Evolutionary conservation across 2,888 invertebrate genomes (phyloP).

Genomic region (Polyommatus icarus): DNA sequence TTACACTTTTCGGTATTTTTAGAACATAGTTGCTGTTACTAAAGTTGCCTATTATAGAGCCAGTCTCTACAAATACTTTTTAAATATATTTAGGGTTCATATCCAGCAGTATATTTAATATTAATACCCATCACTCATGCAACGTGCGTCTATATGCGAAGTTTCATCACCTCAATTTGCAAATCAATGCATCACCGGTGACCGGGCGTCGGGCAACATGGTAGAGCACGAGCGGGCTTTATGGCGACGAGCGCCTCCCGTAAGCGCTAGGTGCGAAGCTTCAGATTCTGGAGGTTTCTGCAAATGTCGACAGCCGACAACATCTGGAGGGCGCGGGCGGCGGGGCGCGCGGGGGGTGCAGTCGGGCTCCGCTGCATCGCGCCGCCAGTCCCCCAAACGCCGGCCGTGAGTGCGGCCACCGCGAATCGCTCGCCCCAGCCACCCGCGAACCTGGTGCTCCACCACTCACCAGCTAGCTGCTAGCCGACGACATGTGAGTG

Average conservation of each 20-base stretch:
- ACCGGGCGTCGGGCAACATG: conserved; percentile 31
- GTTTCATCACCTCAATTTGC: conserved; percentile 34
- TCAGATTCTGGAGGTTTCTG: conserved; percentile 59
- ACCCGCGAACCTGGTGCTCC: conserved; percentile 54
- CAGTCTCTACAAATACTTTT: neutral
- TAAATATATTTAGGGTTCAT: neutral
- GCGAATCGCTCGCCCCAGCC: conserved; percentile 59
- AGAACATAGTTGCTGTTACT: neutral
- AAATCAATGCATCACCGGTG: conserved; percentile 23
- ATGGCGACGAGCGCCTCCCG: conserved; percentile 36
- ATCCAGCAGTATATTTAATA: neutral
- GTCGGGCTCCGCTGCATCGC: conserved; percentile 62
- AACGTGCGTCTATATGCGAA: conserved; percentile 4
- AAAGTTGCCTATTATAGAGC: neutral
- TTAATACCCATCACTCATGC: neutral
- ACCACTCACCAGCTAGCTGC: conserved; percentile 21
- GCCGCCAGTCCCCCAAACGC: conserved; percentile 77
- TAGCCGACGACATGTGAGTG: conserved; percentile 66
- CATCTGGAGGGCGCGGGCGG: conserved; percentile 71
- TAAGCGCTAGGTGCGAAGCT: conserved; percentile 36
- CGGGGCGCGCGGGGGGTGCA: conserved; percentile 62
- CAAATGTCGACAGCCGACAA: conserved; percentile 46
- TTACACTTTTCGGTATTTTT: neutral
- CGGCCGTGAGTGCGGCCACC: conserved; percentile 78
- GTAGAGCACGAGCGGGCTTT: conserved; percentile 34